Evolutionary conservation across 2,888 invertebrate genomes (phyloP), one percentile per base, ranked within the genome.

Genomic region (Euzetes globulus): DNA sequence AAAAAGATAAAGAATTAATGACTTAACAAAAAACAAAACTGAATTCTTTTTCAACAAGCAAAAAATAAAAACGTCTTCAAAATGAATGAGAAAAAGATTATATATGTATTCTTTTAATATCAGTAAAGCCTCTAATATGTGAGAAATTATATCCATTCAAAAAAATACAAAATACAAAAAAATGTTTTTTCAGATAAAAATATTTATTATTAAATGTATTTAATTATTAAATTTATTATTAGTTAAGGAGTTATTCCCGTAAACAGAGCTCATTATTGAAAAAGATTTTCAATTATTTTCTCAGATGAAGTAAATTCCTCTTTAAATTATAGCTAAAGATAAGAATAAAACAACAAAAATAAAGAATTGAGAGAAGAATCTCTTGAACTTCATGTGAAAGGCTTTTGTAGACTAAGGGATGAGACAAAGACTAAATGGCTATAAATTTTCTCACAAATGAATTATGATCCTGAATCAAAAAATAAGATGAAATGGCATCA

Each of bases 1-100:
- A 58, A 58, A 27, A 58, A 58, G 58, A 58, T 58, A 58, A 27
- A 58, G 17, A 58, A 58, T 58, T 58, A 58, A 58, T 58, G 58
- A 17, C 29, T 58, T 58, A 15, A 27, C 27, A 13, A 25, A 55
- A 55, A 25, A 22, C 3, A 25, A 55, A 58, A 58, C 25, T 13
- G 9, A 41, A 41, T 41, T 41, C 22, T 50, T 50, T 50, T 50
- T 41, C 41, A 41, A 41, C 41, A 11, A 41, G 50, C 50, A 50
- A 50, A 58, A 58, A 58, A 1, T 29, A 58, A 29, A 52, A n/a
- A 52, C n/a, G 3, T 11, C 29, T 9, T 22, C 11, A 58, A 58
- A 58, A 19, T 29, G 27, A 17, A 58, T 58, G 58, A 29, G 29
- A 58, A 58, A 58, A 27, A 17, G 27, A 17, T 58, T 29, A 22